These are phyloP conservation scores for Nothobranchius kuhntae DNA, from an alignment of 2,113 vertebrate genomes.

Conservation along the genomic window DNA sequence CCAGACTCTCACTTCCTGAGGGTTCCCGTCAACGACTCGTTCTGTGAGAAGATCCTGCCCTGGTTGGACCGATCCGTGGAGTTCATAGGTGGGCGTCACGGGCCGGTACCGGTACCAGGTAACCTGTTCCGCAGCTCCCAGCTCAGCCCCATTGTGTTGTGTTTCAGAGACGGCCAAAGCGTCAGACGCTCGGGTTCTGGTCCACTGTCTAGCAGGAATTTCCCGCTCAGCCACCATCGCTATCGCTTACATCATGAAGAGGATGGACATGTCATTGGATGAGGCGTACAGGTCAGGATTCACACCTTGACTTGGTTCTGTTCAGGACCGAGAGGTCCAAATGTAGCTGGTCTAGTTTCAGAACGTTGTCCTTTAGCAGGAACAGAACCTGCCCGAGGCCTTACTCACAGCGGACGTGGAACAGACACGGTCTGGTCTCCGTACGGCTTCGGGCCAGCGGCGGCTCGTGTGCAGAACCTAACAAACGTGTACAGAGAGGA, in stretches of 20 bases:
- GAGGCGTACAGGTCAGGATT: constrained; percentile 82
- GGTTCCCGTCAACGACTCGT: constrained; percentile 96
- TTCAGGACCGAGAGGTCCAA: background rate
- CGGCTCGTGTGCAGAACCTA: too few relatives aligned
- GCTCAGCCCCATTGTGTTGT: constrained; percentile 23
- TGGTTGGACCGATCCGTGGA: constrained; percentile 95
- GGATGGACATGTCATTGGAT: constrained; percentile 82
- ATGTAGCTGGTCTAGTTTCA: background rate
- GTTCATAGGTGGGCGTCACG: constrained; percentile 86
- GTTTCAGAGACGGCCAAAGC: constrained; percentile 92
- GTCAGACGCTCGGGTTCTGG: constrained; percentile 81
- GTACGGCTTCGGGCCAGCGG: too few relatives aligned
- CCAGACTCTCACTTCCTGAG: constrained; percentile 91
- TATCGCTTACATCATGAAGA: constrained; percentile 86
- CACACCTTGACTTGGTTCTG: too few relatives aligned
- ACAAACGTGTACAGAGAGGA: too few relatives aligned
- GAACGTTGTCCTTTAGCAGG: too few relatives aligned
- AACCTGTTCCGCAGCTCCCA: background rate
- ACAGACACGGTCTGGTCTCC: too few relatives aligned
- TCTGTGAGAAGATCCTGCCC: constrained; percentile 96
- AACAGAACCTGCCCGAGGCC: too few relatives aligned
- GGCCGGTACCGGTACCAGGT: background rate
- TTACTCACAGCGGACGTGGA: too few relatives aligned
- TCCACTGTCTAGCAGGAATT: constrained; percentile 84
- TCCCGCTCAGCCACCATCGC: constrained; percentile 84